Evolutionary conservation across 1,140 invertebrate genomes (phyloP).

Genomic region (Octopus sinensis): DNA sequence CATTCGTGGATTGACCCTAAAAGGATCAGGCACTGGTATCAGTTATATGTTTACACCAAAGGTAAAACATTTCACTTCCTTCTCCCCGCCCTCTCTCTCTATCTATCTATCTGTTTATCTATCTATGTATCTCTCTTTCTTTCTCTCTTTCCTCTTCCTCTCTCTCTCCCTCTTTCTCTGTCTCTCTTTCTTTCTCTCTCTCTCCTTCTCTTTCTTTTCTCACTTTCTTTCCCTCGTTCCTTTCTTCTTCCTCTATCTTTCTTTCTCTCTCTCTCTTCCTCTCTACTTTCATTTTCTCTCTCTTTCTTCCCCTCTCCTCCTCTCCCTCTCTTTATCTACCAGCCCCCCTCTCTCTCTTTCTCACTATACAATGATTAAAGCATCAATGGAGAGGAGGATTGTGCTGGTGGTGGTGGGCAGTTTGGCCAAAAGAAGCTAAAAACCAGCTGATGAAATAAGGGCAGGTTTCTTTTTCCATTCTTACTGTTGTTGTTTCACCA

Average conservation of each 20-base stretch:
- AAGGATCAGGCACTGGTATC: conserved; percentile 45
- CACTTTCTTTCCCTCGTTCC: neutral
- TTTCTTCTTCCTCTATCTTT: neutral
- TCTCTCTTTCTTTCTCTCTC: conserved; percentile 17
- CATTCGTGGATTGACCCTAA: conserved; percentile 65
- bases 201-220: neutral
- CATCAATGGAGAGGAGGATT: too few relatives aligned
- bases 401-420: too few relatives aligned
- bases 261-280: neutral
- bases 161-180: neutral
- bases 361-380: too few relatives aligned
- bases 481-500: too few relatives aligned
- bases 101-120: too few relatives aligned
- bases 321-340: neutral
- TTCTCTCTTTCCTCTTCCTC: neutral
- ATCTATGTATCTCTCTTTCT: too few relatives aligned
- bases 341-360: neutral
- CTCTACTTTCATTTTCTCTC: neutral
- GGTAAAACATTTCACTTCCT: too few relatives aligned
- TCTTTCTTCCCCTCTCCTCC: neutral
- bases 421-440: too few relatives aligned
- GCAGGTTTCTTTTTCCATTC: too few relatives aligned
- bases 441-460: too few relatives aligned
- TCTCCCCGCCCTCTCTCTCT: too few relatives aligned
- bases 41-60: conserved; percentile 77